Base-by-base conservation (phyloP, 2,888 invertebrate genomes). In the Alloplasta piceator region DNA sequence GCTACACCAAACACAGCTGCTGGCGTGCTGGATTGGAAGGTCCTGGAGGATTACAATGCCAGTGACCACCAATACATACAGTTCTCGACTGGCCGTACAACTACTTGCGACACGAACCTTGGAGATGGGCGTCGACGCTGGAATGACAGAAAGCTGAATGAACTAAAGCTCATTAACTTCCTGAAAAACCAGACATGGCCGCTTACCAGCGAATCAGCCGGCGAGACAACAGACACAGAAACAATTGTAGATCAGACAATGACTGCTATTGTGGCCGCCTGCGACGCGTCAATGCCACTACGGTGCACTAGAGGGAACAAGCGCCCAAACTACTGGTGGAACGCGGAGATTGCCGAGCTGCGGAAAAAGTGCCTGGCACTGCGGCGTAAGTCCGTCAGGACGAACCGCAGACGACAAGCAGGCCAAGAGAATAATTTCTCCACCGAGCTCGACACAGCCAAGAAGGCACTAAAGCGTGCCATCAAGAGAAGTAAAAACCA, bases 161-260 rank as follows among this genome's bases (percentile, higher is more conserved):
- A 26, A 16, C 5, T 46, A 41, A 43, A 56, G 14, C 58, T 68
- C 60, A 41, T 64, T 9, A 55, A 12, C n/a, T 70, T 12, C 6
- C 61, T 68, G 1, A 67, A 16, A 26, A 39, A 41, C 26, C 50
- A 68, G 39, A 12, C n/a, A 26, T n/a, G 46, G 43, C 36, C 36
- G 46, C n/a, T n/a, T n/a, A 38, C 26, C 58, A 36, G 16, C 3
- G 55, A 68, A 68, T 55, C 9, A 26, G 39, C 52, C 38, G n/a
- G 12, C 16, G 3, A 46, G 39, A 66, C n/a, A 16, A n/a, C n/a
- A 39, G 66, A 66, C 56, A 52, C 26, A 41, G 71, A 78, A 50
- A 76, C 16, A 5, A 38, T 68, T n/a, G 76, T 76, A 38, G 48
- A 12, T 14, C 70, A 43, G n/a, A 70, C n/a, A n/a, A n/a, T 75